These are phyloP conservation scores for Minunthozetes semirufus DNA, from an alignment of 2,888 invertebrate species.

Conservation along the genomic window DNA sequence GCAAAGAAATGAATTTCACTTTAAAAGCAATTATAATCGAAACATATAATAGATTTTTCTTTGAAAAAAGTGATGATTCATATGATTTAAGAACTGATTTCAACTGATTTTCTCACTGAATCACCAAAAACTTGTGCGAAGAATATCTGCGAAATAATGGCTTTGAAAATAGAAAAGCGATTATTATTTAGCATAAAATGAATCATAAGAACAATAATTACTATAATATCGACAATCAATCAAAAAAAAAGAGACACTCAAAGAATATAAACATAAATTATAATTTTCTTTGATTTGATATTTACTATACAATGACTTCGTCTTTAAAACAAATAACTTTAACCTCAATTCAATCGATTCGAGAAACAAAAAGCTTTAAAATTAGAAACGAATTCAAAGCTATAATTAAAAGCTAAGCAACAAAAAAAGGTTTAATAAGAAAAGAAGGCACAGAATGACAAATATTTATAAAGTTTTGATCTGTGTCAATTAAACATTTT, in stretches of 20 bases:
- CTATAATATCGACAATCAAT: conserved; percentile 24
- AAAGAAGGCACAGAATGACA: too few relatives aligned
- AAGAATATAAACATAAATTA: not conserved
- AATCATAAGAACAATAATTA: not conserved
- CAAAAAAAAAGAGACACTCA: not conserved
- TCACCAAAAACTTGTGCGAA: not conserved
- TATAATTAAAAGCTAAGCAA: too few relatives aligned
- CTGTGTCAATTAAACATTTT: too few relatives aligned
- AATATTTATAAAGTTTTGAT: too few relatives aligned
- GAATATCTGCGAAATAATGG: not conserved
- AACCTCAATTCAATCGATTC: not conserved
- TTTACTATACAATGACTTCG: not conserved
- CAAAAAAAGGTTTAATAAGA: too few relatives aligned
- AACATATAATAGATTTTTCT: not conserved
- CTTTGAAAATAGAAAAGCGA: not conserved
- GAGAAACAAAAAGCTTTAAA: conserved; percentile 5
- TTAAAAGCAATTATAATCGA: not conserved
- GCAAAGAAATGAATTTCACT: not conserved
- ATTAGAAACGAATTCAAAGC: not conserved
- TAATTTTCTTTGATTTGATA: not conserved
- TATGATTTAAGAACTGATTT: not conserved
- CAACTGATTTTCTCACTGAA: conserved; percentile 17
- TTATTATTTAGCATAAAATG: not conserved
- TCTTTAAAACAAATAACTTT: not conserved
- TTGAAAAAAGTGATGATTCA: conserved; percentile 15